phyloP scores from a whole-genome alignment of 2,888 invertebrate genomes.

The Adineta ricciae region DNA sequence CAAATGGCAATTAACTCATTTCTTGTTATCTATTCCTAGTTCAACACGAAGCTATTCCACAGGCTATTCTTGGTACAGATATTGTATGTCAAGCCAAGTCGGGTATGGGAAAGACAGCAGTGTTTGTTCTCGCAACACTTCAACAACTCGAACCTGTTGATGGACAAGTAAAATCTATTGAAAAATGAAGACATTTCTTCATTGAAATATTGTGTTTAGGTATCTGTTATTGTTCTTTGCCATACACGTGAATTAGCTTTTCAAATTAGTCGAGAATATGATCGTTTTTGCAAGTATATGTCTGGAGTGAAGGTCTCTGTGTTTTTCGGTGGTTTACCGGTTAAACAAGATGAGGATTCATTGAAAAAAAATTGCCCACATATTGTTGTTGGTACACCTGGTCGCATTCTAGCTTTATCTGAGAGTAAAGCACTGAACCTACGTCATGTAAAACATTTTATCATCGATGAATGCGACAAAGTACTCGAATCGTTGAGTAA shows the following conservation, averaged over 20 bases:
- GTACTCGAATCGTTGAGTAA: slow-evolving; percentile 89
- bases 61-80: slow-evolving; percentile 94
- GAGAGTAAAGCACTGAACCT: slow-evolving; percentile 71
- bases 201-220: not conserved
- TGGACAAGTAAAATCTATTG: slow-evolving; percentile 57
- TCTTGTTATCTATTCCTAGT: slow-evolving; percentile 53
- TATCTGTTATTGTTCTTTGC: slow-evolving; percentile 94
- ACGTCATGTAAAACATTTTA: slow-evolving; percentile 93
- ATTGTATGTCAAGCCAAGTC: slow-evolving; percentile 98
- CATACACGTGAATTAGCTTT: slow-evolving; percentile 97
- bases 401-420: slow-evolving; percentile 84
- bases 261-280: slow-evolving; percentile 99
- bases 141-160: slow-evolving; percentile 93
- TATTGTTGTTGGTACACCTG: slow-evolving; percentile 96
- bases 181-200: not conserved
- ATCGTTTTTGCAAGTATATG: slow-evolving; percentile 97
- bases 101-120: slow-evolving; percentile 99
- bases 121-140: slow-evolving; percentile 92
- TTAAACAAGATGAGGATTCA: slow-evolving; percentile 89
- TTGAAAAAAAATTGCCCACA: slow-evolving; percentile 91
- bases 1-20: not conserved
- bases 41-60: slow-evolving; percentile 97
- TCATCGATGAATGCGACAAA: slow-evolving; percentile 97
- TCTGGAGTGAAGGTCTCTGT: slow-evolving; percentile 82
- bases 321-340: slow-evolving; percentile 93